Conservation (phyloP, 1,140 invertebrate genomes). For the Radopholus similis region DNA sequence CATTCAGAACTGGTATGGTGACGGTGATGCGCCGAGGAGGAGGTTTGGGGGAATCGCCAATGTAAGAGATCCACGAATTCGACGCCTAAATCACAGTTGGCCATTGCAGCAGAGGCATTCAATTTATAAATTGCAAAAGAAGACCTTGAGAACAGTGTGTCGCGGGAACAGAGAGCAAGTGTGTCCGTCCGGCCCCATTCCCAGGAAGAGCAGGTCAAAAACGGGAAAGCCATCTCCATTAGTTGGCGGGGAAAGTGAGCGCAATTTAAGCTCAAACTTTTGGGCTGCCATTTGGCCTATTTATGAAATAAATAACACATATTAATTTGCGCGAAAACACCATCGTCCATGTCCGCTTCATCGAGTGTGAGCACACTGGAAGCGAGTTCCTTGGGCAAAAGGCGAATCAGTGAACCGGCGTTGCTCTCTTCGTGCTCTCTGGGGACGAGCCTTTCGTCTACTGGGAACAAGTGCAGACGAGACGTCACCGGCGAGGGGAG, state of each 20-base stretch:
- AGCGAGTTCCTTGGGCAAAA: constrained; percentile 31
- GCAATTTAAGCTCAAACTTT: constrained; percentile 36
- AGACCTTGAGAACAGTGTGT: constrained; percentile 71
- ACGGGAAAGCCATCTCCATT: constrained; percentile 30
- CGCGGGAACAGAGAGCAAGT: constrained; percentile 93
- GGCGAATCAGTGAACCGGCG: constrained; percentile 33
- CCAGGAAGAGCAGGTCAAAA: constrained; percentile 84
- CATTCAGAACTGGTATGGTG: constrained; percentile 86
- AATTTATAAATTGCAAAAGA: constrained; percentile 13
- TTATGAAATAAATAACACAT: neutral
- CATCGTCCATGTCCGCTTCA: constrained; percentile 34
- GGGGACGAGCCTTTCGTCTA: constrained; percentile 50
- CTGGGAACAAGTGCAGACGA: constrained; percentile 35
- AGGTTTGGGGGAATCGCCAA: constrained; percentile 90
- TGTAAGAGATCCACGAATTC: constrained; percentile 73
- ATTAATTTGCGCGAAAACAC: neutral
- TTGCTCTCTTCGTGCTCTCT: constrained; percentile 47
- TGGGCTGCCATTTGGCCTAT: constrained; percentile 23
- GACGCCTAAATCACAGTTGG: constrained; percentile 25
- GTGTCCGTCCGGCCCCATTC: constrained; percentile 96
- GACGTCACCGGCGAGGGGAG: neutral
- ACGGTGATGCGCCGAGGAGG: constrained; percentile 84
- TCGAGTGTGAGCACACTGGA: constrained; percentile 32
- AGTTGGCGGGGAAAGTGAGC: constrained; percentile 10
- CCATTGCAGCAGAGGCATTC: constrained; percentile 8